Percentiles rank a stretch among this genome's conserved stretches.
phyloP scores from a whole-genome alignment of 2,797 vertebrate genomes.

The Macropodus opercularis region DNA sequence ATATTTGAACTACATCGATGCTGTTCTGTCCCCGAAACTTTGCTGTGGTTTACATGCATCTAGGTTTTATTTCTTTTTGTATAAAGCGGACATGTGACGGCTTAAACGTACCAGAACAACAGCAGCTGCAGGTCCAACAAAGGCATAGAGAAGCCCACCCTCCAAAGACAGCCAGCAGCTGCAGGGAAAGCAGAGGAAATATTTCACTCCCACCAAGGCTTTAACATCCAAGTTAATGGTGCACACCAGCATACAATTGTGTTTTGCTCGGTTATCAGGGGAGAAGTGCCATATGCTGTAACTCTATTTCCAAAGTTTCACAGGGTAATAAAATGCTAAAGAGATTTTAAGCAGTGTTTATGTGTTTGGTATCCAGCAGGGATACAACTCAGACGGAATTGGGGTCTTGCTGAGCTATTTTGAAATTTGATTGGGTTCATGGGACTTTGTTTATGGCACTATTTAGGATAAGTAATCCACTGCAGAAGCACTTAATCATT shows the following conservation, averaged over 20 bases:
- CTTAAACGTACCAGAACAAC: constrained; percentile 93
- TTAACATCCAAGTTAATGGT: constrained; percentile 81
- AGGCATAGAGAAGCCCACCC: constrained; percentile 97
- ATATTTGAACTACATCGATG: constrained; percentile 13
- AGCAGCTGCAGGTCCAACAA: constrained; percentile 98
- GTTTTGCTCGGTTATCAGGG: constrained; percentile 63
- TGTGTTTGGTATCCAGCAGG: constrained; percentile 69
- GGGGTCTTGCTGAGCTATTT: constrained; percentile 70
- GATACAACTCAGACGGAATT: constrained; percentile 74
- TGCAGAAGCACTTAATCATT: constrained; percentile 52
- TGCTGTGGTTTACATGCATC: neutral
- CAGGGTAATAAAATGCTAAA: constrained; percentile 69
- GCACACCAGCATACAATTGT: constrained; percentile 62
- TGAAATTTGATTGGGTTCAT: constrained; percentile 69
- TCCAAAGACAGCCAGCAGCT: constrained; percentile 99
- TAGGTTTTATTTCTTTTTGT: too few species aligned
- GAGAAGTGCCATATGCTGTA: constrained; percentile 65
- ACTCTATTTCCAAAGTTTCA: constrained; percentile 71
- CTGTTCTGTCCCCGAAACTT: neutral
- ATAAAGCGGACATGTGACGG: constrained; percentile 22
- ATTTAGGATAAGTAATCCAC: constrained; percentile 61
- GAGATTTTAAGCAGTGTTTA: constrained; percentile 81
- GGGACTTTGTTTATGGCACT: constrained; percentile 67
- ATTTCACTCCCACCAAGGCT: constrained; percentile 80
- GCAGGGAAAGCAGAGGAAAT: constrained; percentile 68